These are phyloP conservation scores for Sebastes minor DNA, from an alignment of 2,797 vertebrate genomes.

Conservation along the genomic window DNA sequence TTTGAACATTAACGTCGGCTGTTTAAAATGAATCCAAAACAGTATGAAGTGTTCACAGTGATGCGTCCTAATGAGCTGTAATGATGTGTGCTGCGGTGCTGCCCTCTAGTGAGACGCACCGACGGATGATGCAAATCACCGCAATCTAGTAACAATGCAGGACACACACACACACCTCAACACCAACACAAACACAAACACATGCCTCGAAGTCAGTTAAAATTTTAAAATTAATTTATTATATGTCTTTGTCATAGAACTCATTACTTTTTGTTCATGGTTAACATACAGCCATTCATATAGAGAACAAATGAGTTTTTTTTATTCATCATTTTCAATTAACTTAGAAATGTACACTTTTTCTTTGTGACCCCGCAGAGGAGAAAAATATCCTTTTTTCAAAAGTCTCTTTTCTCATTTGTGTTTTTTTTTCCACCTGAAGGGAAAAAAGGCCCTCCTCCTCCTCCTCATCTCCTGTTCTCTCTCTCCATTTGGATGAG, in stretches of 20 bases:
- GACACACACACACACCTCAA: not conserved
- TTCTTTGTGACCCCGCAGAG: conserved; percentile 72
- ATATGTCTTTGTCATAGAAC: conserved; percentile 84
- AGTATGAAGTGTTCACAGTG: not conserved
- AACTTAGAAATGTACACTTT: conserved; percentile 82
- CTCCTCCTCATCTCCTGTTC: not conserved
- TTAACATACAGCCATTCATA: conserved; percentile 86
- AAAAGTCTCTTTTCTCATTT: conserved; percentile 63
- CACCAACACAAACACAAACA: not conserved
- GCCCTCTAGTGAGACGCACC: conserved; percentile 66
- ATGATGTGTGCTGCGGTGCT: conserved; percentile 61
- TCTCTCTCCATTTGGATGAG: conserved; percentile 36
- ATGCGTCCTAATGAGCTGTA: conserved; percentile 22
- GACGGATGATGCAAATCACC: conserved; percentile 39
- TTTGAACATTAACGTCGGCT: not conserved
- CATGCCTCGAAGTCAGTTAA: not conserved
- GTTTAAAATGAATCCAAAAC: not conserved
- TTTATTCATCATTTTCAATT: conserved; percentile 59
- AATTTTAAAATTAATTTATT: conserved; percentile 88
- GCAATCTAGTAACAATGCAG: not conserved
- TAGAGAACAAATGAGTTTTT: conserved; percentile 72
- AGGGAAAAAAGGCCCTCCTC: conserved; percentile 34
- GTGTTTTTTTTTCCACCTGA: not conserved
- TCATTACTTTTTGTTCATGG: conserved; percentile 80
- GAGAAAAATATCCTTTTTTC: conserved; percentile 69